Conservation (phyloP, 2,797 vertebrate genomes). For the Schizopygopsis malacanthus region DNA sequence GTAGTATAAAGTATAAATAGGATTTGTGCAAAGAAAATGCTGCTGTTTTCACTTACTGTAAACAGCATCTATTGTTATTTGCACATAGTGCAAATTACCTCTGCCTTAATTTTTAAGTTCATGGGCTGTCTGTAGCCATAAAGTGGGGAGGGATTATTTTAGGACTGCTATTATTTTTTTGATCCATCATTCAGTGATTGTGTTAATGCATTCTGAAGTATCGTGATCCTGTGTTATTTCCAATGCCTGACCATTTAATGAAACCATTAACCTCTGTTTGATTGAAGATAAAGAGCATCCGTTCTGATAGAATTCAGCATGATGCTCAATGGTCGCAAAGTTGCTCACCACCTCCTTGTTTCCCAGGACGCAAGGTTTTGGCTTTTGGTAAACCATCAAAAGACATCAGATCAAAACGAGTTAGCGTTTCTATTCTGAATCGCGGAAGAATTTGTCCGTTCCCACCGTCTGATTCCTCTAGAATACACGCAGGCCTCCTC, state of each 20-base stretch:
- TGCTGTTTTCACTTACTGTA: neutral
- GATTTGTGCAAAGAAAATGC: too few relatives aligned
- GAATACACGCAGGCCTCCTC: conserved; percentile 63
- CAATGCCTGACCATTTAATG: conserved; percentile 48
- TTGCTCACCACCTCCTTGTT: conserved; percentile 42
- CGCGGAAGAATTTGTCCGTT: conserved; percentile 55
- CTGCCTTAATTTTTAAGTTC: neutral
- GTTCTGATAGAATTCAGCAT: conserved; percentile 9
- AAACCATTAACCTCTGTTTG: conserved; percentile 42
- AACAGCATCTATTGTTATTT: neutral
- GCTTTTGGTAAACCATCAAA: conserved; percentile 65
- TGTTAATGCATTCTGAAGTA: conserved; percentile 30
- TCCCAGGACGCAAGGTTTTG: conserved; percentile 50
- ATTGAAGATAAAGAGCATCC: conserved; percentile 31
- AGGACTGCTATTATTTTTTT: neutral
- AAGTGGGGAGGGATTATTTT: neutral
- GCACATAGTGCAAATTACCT: neutral
- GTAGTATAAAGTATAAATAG: too few relatives aligned
- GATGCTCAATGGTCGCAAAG: conserved; percentile 17
- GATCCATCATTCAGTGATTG: conserved; percentile 22
- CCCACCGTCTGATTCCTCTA: conserved; percentile 66
- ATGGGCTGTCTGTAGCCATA: neutral
- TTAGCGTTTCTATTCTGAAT: conserved; percentile 62
- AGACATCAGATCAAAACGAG: conserved; percentile 65
- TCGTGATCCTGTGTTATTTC: conserved; percentile 44